phyloP scores from a whole-genome alignment of 2,888 invertebrate species.

The Neuroscelio doddi region DNA sequence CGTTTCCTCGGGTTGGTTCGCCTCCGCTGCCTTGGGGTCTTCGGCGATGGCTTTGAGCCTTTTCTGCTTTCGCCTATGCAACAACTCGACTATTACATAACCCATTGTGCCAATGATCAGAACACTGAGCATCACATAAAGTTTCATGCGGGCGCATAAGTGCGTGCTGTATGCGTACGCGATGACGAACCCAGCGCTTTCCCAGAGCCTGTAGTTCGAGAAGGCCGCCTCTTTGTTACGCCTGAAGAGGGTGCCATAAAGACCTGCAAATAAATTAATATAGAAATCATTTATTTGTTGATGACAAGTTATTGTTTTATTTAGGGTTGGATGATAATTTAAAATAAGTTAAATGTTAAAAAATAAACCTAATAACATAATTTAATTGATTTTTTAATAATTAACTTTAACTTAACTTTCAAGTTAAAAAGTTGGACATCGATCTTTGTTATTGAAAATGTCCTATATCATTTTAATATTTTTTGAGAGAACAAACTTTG shows the following conservation, averaged over 20 bases:
- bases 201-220: slow-evolving; percentile 93
- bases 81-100: slow-evolving; percentile 86
- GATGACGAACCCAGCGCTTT: slow-evolving; percentile 90
- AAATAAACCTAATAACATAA: neutral
- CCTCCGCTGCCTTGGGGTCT: slow-evolving; percentile 78
- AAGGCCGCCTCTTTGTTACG: slow-evolving; percentile 94
- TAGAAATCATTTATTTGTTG: too few species aligned
- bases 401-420: too few species aligned
- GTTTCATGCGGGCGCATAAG: slow-evolving; percentile 88
- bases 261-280: slow-evolving; percentile 74
- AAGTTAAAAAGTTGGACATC: too few species aligned
- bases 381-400: too few species aligned
- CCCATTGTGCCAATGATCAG: slow-evolving; percentile 83
- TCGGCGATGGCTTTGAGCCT: slow-evolving; percentile 83
- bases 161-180: slow-evolving; percentile 92
- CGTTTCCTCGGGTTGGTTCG: slow-evolving; percentile 80
- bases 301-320: too few species aligned
- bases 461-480: too few species aligned
- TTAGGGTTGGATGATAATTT: neutral
- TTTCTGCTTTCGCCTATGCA: slow-evolving; percentile 85
- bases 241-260: slow-evolving; percentile 89
- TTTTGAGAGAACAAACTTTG: too few species aligned
- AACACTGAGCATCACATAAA: slow-evolving; percentile 87
- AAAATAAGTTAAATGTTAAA: neutral
- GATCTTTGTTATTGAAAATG: too few species aligned